These are phyloP conservation scores for Philhelius pedissequus DNA, from an alignment of 2,888 invertebrate species.

Conservation along the genomic window DNA sequence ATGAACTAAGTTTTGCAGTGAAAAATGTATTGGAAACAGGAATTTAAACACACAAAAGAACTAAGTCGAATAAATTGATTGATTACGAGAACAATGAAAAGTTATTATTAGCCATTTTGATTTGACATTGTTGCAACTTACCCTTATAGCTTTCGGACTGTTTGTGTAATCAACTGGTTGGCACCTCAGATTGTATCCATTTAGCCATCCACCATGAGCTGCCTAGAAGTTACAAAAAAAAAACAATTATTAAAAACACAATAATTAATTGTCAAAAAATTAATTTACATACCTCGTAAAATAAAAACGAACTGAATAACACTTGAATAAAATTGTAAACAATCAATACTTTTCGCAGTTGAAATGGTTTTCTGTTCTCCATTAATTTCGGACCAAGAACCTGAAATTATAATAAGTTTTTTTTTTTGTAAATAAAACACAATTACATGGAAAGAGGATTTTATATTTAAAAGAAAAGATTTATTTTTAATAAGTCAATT, in stretches of 20 bases:
- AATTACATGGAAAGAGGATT: not conserved
- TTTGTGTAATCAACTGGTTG: constrained; percentile 90
- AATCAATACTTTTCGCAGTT: constrained; percentile 86
- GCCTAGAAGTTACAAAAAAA: constrained; percentile 77
- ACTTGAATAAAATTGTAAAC: constrained; percentile 91
- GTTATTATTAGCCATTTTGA: not conserved
- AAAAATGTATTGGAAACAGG: not conserved
- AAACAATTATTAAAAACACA: not conserved
- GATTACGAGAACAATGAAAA: not conserved
- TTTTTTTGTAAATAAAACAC: not conserved
- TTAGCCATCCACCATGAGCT: constrained; percentile 84
- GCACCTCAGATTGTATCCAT: constrained; percentile 86
- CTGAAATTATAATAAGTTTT: constrained; percentile 75
- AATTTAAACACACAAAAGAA: not conserved
- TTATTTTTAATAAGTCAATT: not conserved
- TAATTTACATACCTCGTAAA: constrained; percentile 78
- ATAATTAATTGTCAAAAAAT: not conserved
- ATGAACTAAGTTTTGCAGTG: not conserved
- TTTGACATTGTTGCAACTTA: constrained; percentile 79
- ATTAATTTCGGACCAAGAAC: constrained; percentile 89
- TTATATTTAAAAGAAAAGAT: not conserved
- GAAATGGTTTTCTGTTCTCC: constrained; percentile 91
- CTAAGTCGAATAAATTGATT: not conserved
- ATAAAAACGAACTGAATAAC: constrained; percentile 80
- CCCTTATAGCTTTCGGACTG: constrained; percentile 84